Evolutionary conservation across 2,113 vertebrate genomes (phyloP).

Genomic region (Xyrauchen texanus): DNA sequence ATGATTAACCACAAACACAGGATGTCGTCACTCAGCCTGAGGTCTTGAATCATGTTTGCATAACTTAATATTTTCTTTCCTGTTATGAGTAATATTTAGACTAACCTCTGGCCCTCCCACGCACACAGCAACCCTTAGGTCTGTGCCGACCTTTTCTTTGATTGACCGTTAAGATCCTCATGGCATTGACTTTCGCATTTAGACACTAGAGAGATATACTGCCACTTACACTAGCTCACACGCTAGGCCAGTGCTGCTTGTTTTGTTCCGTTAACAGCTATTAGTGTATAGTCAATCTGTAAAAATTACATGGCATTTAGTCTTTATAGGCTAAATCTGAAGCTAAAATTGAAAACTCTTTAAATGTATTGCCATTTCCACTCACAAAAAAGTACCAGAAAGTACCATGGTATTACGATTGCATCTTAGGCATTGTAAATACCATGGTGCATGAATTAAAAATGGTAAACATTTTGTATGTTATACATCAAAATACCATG

Average conservation of each 20-base stretch:
- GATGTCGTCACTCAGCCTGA: conserved; percentile 16
- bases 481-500: too few species aligned
- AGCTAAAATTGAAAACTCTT: too few species aligned
- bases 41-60: conserved; percentile 27
- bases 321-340: too few species aligned
- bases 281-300: too few species aligned
- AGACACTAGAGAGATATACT: not conserved
- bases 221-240: not conserved
- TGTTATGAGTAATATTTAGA: conserved; percentile 14
- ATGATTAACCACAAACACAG: conserved; percentile 26
- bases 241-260: too few species aligned
- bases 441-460: too few species aligned
- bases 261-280: not conserved
- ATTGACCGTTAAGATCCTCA: conserved; percentile 16
- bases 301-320: too few species aligned
- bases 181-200: conserved; percentile 23
- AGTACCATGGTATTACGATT: too few species aligned
- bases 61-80: conserved; percentile 36
- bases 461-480: too few species aligned
- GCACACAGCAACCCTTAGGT: conserved; percentile 11
- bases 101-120: not conserved
- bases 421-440: too few species aligned
- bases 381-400: too few species aligned
- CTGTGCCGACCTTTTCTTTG: conserved; percentile 45
- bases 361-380: too few species aligned